Conservation (phyloP, 2,888 invertebrate genomes). For the Caenorhabditis panamensis region DNA sequence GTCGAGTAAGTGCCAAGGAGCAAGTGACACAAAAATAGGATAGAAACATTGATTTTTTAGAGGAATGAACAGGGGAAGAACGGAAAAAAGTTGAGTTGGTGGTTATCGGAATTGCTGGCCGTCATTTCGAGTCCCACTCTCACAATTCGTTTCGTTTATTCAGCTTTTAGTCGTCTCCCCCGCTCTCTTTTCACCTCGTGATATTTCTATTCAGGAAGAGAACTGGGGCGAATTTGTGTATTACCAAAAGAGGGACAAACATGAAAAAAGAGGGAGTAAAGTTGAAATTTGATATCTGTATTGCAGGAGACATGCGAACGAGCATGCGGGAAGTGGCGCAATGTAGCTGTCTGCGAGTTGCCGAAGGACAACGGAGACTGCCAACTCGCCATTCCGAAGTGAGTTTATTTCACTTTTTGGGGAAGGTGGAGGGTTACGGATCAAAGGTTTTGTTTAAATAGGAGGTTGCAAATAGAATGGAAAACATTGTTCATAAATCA, state of each 20-base stretch:
- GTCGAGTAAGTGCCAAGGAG: slow-evolving; percentile 44
- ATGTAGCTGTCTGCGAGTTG: slow-evolving; percentile 70
- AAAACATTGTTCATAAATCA: too few species aligned
- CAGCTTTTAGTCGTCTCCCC: slow-evolving; percentile 26
- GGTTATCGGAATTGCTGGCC: not conserved
- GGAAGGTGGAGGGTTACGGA: not conserved
- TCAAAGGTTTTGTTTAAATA: too few species aligned
- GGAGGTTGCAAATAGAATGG: too few species aligned
- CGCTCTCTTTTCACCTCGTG: not conserved
- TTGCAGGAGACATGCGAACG: slow-evolving; percentile 77
- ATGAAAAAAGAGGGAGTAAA: not conserved
- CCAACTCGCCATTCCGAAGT: slow-evolving; percentile 63
- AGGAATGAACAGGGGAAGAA: not conserved
- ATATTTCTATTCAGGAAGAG: not conserved
- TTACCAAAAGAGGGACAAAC: slow-evolving; percentile 31
- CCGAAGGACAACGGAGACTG: slow-evolving; percentile 67
- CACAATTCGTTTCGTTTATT: slow-evolving; percentile 29
- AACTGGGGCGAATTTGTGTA: slow-evolving; percentile 10
- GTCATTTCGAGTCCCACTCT: not conserved
- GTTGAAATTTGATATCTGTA: slow-evolving; percentile 14
- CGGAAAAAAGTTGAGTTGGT: slow-evolving; percentile 1
- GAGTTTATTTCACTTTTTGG: not conserved
- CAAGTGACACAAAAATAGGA: slow-evolving; percentile 1
- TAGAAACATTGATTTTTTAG: not conserved
- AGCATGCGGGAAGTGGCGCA: slow-evolving; percentile 76